A percentile compares a stretch with the other conserved stretches of the same genome.
These are phyloP conservation scores for Bufo gargarizans DNA, from an alignment of 2,113 vertebrate genomes.

Conservation along the genomic window DNA sequence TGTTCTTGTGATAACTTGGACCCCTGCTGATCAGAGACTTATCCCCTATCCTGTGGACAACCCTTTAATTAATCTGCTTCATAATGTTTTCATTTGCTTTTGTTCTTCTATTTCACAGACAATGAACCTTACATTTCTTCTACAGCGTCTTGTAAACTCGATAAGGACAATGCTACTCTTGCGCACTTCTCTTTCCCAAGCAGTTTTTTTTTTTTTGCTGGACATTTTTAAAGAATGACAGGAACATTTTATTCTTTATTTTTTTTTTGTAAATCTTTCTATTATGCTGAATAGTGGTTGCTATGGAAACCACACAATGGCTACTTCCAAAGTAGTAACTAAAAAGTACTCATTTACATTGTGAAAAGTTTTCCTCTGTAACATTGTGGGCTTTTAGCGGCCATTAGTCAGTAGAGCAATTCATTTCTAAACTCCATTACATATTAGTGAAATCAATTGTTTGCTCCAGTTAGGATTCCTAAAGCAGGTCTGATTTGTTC, in stretches of 20 bases:
- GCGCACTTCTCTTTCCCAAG: background rate
- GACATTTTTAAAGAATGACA: background rate
- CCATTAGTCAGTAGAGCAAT: background rate
- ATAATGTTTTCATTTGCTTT: no score
- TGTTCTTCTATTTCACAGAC: no score
- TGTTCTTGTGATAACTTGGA: no score
- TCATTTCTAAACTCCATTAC: background rate
- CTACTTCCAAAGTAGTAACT: background rate
- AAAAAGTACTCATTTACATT: background rate
- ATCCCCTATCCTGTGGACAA: no score
- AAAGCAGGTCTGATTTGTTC: background rate
- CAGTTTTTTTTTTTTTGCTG: background rate
- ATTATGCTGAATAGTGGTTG: background rate
- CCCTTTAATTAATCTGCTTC: no score
- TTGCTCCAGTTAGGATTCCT: background rate
- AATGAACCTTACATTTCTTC: no score
- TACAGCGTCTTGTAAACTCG: no score
- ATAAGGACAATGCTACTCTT: no score
- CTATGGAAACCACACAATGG: background rate
- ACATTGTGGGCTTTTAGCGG: background rate
- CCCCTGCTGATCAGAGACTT: no score
- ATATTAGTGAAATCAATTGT: background rate
- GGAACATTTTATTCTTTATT: background rate
- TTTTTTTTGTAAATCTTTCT: background rate
- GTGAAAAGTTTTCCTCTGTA: background rate